Base-by-base conservation (phyloP, 2,113 vertebrate species). In the rabbit (Oryctolagus cuniculus) region DNA sequence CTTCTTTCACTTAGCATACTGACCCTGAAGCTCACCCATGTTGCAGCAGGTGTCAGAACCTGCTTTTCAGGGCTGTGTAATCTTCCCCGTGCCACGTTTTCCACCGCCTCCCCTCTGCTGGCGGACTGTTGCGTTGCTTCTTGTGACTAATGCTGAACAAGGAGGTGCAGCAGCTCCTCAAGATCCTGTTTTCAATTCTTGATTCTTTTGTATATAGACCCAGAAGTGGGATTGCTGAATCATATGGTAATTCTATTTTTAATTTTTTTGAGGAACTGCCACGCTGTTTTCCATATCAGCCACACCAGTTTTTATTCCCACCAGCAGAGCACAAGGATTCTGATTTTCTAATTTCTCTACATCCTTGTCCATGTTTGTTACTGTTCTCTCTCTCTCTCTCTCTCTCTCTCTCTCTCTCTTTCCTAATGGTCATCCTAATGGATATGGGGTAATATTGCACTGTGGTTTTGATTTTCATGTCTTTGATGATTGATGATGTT, bases 401-500 rank as follows among this genome's bases (percentile, higher is more conserved):
- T 77, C 53, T 70, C 34, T 64, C 38, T 34, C 49, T 66, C n/a
- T 64, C 6, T 64, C 70, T 49, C 72, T 3, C 1, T 88, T n/a
- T 86, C 55, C 6, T 58, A 63, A 12, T 51, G 55, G 38, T 16
- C 16, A 34, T 79, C 34, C 49, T 61, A 64, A 22, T 55, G 1
- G 19, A 10, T 6, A 0, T 64, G 29, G 58, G 51, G 69, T 85
- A 44, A 78, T 31, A 61, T 83, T 61, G 81, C 61, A 19, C 27
- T 88, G 87, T 55, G 73, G 63, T 53, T 81, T 86, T 55, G 36
- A 31, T 86, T 67, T 85, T 51, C 15, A 53, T 84, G 83, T 84
- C 13, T n/a, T 58, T 69, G 61, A 73, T 38, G 58, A 74, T 90
- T 93, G 66, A 61, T 53, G 67, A 84, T 72, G 34, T 58, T 24